Evolutionary conservation across 1,140 invertebrate genomes (phyloP), one percentile per base, ranked within the genome.

Genomic region (Littorina saxatilis): DNA sequence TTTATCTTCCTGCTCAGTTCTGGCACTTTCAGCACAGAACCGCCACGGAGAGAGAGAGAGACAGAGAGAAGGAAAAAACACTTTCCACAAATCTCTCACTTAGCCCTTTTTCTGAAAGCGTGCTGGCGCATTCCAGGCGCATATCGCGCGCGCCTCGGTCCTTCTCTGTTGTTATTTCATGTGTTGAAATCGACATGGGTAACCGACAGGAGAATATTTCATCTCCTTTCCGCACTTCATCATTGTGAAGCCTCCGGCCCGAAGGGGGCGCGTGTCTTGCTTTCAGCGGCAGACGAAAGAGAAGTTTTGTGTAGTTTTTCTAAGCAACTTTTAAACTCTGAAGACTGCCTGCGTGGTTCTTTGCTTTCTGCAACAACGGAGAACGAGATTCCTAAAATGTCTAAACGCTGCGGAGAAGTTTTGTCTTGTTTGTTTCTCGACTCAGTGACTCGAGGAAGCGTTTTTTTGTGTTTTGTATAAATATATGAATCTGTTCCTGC

Each of bases 161-260:
- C 23, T 77, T n/a, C 50, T 77, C 43, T 77, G 55, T 78, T 78
- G 76, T 78, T 66, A 78, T 78, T 78, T 39, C 76, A 78, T 78
- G 76, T 78, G 76, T 63, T 78, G 76, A 78, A 78, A 78, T 43
- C 35, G 76, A 43, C 76, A 78, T 63, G 35, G 35, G 29, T 23
- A n/a, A 37, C 1, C 23, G 2, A 0, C 9, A 20, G 74, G 9
- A 61, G 20, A 35, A 1, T n/a, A 37, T 39, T 58, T 20, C 75
- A 37, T 52, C 61, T 61, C 52, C 55, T 75, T 35, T 39, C 75
- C 32, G 3, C 75, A 77, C 75, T 77, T 27, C 55, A 77, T 77
- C 75, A 77, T 58, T 77, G 39, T 68, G 17, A 23, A 35, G 23
- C 9, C 61, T 32, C 13, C 7, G 55, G 20, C 23, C 27, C 27